phyloP scores from a whole-genome alignment of 1,140 invertebrate genomes.

The Nasonia giraulti region DNA sequence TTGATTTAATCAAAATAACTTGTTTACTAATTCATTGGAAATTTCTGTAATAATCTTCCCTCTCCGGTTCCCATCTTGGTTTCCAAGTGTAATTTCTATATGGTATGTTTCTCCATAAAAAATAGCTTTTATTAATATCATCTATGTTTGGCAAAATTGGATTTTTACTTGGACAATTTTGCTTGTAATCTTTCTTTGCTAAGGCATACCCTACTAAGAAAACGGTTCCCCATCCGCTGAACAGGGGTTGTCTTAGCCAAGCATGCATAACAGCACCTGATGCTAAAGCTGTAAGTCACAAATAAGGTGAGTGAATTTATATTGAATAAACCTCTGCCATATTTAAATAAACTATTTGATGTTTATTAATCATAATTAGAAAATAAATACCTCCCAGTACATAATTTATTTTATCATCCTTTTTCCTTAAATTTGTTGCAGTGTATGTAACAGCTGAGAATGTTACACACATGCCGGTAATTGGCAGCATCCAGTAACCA shows the following conservation, averaged over 20 bases:
- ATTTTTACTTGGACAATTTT: not conserved
- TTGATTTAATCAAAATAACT: not conserved
- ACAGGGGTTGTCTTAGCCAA: constrained; percentile 55
- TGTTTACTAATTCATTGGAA: constrained; percentile 5
- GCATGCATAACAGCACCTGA: constrained; percentile 53
- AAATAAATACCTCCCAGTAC: constrained; percentile 57
- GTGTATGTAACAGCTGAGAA: constrained; percentile 79
- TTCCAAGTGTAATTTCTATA: constrained; percentile 11
- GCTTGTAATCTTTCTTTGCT: constrained; percentile 75
- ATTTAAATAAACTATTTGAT: not conserved
- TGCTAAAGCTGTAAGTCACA: constrained; percentile 50
- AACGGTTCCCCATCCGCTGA: constrained; percentile 58
- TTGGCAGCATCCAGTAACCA: constrained; percentile 76
- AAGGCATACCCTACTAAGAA: constrained; percentile 71
- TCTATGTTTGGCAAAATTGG: not conserved
- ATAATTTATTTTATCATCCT: constrained; percentile 77
- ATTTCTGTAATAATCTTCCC: constrained; percentile 40
- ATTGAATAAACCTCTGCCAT: no score
- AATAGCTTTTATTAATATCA: not conserved
- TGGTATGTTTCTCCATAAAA: constrained; percentile 22
- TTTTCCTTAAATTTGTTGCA: constrained; percentile 76
- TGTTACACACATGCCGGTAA: constrained; percentile 78
- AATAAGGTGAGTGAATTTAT: not conserved
- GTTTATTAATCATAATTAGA: constrained; percentile 21
- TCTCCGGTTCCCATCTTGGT: not conserved